Conservation (phyloP, 1,140 invertebrate species). For the Ooceraea biroi region DNA sequence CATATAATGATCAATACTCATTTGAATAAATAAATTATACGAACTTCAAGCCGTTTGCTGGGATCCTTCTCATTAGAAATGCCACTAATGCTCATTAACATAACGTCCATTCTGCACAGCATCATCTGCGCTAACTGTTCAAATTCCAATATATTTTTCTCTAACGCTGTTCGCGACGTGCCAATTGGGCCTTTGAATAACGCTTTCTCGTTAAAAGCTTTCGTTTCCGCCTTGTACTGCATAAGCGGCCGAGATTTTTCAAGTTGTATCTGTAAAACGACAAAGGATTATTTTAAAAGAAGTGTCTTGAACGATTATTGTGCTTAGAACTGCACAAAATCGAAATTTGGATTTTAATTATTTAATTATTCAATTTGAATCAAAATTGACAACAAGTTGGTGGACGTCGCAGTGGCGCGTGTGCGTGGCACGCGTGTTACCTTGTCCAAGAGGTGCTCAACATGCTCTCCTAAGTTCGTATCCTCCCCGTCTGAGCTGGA, state of each 20-base stretch:
- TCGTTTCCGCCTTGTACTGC: conserved; percentile 60
- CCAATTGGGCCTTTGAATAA: conserved; percentile 38
- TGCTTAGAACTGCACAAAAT: neutral
- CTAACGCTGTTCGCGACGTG: conserved; percentile 82
- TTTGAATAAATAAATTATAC: conserved; percentile 12
- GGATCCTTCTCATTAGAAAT: conserved; percentile 90
- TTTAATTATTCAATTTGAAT: too few species aligned
- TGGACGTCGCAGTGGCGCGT: neutral
- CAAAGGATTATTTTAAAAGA: conserved; percentile 6
- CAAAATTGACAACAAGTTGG: conserved; percentile 23
- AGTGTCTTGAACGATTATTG: neutral
- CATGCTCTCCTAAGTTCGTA: conserved; percentile 78
- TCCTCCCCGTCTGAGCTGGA: conserved; percentile 84
- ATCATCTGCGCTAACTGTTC: conserved; percentile 88
- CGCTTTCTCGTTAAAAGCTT: conserved; percentile 42
- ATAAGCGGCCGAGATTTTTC: conserved; percentile 59
- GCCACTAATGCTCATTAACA: conserved; percentile 89
- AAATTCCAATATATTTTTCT: conserved; percentile 86
- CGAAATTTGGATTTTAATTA: too few species aligned
- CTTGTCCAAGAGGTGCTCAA: conserved; percentile 82
- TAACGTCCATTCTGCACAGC: conserved; percentile 89
- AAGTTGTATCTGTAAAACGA: conserved; percentile 65
- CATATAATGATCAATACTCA: too few species aligned
- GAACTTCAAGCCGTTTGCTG: conserved; percentile 88
- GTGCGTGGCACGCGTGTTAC: conserved; percentile 73